Evolutionary conservation across 2,888 invertebrate genomes (phyloP), one percentile per base, ranked within the genome.

Genomic region (Tetragonula carbonaria): DNA sequence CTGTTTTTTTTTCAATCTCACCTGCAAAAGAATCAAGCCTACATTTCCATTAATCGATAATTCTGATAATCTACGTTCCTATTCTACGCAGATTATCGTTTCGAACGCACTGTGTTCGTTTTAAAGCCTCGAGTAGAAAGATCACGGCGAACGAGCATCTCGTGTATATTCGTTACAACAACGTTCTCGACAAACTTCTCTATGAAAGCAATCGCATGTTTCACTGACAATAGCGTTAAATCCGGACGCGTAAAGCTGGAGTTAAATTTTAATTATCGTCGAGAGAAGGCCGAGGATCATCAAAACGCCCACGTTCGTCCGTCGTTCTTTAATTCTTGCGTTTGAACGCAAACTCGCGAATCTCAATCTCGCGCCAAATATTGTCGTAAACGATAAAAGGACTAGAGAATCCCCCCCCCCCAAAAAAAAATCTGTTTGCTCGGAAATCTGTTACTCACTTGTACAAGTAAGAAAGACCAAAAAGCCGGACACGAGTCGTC

Each of bases 261-360:
- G 23, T 23, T 23, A 23, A 53, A 72, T 55, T 78, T 72, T 78
- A 78, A 81, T 73, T 72, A 78, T 72, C 51, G 59, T 33, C 0
- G 53, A 18, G 45, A 18, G 50, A 45, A 51, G 53, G 6, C 28
- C 66, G 62, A 51, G 57, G 59, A 57, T 57, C 63, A 50, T 16
- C 73, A 13, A 28, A 28, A 57, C 74, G 16, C 75, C 80, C 63
- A 53, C 75, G 75, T 13, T 66, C 21, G 28, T 55, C 45, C 14
- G 16, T 55, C 33, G 70, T 65, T 73, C 50, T 28, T 50, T 18
- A 65, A 73, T 18, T 62, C 18, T 23, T 16, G 57, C 57, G 13
- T 55, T 71, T 38, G 23, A 18, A 59, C 50, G 38, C n/a, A 18
- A 50, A n/a, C 23, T 23, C 23, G 23, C 45, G n/a, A 33, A 50